A percentile compares a stretch with the other conserved stretches of the same genome.
phyloP scores from a whole-genome alignment of 2,888 invertebrate genomes.

The Morinoia aosen region DNA sequence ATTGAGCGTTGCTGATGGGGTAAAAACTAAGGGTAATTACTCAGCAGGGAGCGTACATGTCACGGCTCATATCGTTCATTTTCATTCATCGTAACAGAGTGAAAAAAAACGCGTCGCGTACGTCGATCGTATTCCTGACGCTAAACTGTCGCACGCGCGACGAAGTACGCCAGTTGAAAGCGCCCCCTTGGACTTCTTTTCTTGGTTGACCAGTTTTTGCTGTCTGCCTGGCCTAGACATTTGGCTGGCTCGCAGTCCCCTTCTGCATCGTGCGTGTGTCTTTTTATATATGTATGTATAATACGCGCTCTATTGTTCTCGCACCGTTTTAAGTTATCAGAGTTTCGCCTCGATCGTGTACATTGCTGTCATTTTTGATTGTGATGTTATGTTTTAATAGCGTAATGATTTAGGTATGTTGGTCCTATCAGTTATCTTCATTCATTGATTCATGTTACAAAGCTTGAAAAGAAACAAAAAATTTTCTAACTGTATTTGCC shows the following conservation, averaged over 20 bases:
- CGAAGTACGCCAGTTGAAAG: not conserved
- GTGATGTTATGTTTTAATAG: too few relatives aligned
- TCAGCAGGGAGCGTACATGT: not conserved
- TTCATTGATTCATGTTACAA: too few relatives aligned
- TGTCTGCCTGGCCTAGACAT: not conserved
- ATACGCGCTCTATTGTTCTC: not conserved
- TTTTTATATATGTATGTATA: not conserved
- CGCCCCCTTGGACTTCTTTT: not conserved
- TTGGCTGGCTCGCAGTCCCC: not conserved
- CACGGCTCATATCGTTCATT: not conserved
- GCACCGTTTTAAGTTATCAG: not conserved
- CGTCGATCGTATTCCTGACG: not conserved
- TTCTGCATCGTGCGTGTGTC: not conserved
- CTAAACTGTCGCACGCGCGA: not conserved
- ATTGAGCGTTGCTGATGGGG: too few relatives aligned
- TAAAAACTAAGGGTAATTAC: not conserved
- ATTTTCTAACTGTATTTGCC: too few relatives aligned
- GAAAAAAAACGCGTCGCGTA: not conserved
- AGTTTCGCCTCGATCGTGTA: not conserved
- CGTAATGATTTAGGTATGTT: too few relatives aligned
- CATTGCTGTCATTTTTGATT: too few relatives aligned
- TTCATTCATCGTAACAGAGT: not conserved
- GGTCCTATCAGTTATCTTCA: too few relatives aligned
- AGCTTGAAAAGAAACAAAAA: too few relatives aligned
- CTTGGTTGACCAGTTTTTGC: constrained; percentile 10